Base-by-base conservation (phyloP, 2,888 invertebrate species). In the Pemphredon lugubris region DNA sequence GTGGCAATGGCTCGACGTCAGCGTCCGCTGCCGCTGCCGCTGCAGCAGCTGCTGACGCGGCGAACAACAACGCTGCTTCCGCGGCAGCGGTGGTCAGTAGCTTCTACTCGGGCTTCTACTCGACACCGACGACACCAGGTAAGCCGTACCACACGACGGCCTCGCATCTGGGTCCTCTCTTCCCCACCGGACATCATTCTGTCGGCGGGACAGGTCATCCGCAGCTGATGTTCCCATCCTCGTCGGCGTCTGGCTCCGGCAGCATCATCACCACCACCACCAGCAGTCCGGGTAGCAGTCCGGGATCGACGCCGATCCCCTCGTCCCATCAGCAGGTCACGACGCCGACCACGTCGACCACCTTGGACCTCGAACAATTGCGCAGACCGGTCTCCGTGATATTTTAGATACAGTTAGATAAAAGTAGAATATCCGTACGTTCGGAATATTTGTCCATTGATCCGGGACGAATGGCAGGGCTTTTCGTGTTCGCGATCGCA, bases 351-450 rank as follows among this genome's bases (percentile, higher is more conserved):
- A 50, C 91, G 90, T 0, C 92, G 92, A 0, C 91, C 90, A 39
- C 59, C 57, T 90, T 92, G 78, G 92, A 92, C 76, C 67, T 85
- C 20, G 92, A 92, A 81, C 92, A 93, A 84, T 91, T 94, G 2
- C 90, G 94, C 85, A 92, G 94, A 90, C 94, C 94, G 0, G 94
- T 94, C 34, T 92, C 94, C 66, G 94, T 95, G 81, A 93, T 94
- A 90, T 94, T 93, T 91, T 94, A 93, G 61, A 50, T 16, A 20
- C 11, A 13, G 1, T 30, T 11, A 4, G 2, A 13, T 14, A 26
- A 48, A 16, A 1, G 16, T 40, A 34, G 34, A n/a, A 34, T n/a
- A 7, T 7, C 4, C n/a, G n/a, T 34, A 16, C 16, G 11, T 16
- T 37, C 13, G n/a, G 53, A 48, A 32, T 37, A 26, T 32, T 47